Evolutionary conservation across 1,140 invertebrate species (phyloP), one percentile per base, ranked within the genome.

Genomic region (Aphelinus certus): DNA sequence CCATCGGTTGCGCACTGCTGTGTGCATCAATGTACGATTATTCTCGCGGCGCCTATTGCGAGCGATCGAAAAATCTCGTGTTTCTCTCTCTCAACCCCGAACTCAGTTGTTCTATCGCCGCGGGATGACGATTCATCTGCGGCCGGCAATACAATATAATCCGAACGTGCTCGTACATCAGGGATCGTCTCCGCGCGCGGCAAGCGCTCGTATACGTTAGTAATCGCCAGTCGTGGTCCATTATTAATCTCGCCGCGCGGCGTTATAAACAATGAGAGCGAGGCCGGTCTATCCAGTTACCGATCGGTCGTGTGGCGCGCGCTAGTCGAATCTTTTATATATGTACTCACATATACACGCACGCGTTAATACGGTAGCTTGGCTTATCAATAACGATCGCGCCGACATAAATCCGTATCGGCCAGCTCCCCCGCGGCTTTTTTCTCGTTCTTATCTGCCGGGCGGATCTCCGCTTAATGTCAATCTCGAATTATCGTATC

Each of bases 371-470:
- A 49, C 73, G 66, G 49, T 57, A 47, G 60, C 58, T 62, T 43
- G 53, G 3, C 49, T 63, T 74, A 74, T 69, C 73, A 69, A 69
- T 74, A 74, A 74, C 66, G 73, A 74, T 74, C 73, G 61, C 66
- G 51, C 58, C 65, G 60, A 69, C 66, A 64, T 74, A 74, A 74
- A 63, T 74, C 73, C 65, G 56, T 69, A 67, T 51, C 51, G 51
- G 42, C 3, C 5, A 10, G 1, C 57, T 49, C 57, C 43, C 42
- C 9, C 46, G 2, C 49, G 7, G 26, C 60, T 3, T 45, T 42
- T 46, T 2, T 42, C 51, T 45, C n/a, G 42, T 47, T 45, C 48
- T 67, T 72, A 60, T 73, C 72, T 26, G 26, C 26, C 26, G 0
- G 26, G 26, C 26, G 26, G 26, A 26, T 26, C 26, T 26, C 26